Conservation (phyloP, 2,113 vertebrate genomes). For the Gasterosteus aculeatus region DNA sequence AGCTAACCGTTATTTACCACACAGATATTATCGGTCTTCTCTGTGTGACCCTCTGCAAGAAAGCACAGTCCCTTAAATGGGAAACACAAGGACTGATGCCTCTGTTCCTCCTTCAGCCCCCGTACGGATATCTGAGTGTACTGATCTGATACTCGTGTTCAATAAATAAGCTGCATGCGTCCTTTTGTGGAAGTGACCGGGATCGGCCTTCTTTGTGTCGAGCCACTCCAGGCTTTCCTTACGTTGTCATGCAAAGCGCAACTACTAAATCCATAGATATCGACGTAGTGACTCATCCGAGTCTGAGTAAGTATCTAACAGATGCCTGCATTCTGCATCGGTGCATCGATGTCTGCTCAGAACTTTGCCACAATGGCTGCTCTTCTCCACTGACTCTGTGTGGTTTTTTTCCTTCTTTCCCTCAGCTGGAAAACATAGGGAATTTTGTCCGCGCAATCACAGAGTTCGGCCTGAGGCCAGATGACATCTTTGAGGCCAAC, state of each 20-base stretch:
- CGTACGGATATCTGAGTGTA: no score
- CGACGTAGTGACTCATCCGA: no score
- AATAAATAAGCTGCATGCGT: no score
- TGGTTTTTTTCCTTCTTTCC: background rate
- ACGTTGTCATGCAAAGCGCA: no score
- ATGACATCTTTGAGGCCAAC: conserved; percentile 95
- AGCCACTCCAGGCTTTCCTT: no score
- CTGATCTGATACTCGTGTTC: no score
- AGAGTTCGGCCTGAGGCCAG: conserved; percentile 88
- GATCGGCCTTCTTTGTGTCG: no score
- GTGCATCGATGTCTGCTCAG: background rate
- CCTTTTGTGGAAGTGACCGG: no score
- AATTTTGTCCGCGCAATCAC: conserved; percentile 92
- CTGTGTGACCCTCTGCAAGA: background rate
- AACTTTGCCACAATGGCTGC: background rate
- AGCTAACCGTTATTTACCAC: background rate
- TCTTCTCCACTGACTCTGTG: background rate
- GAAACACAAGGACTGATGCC: background rate
- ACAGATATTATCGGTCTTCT: background rate
- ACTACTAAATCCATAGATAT: no score
- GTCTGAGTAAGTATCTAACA: no score
- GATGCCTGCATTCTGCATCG: background rate
- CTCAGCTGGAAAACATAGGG: conserved; percentile 93
- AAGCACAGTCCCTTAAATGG: background rate
- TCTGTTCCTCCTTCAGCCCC: no score